Evolutionary conservation across 2,113 vertebrate species (phyloP).

Genomic region (Nyctereutes procyonoides): DNA sequence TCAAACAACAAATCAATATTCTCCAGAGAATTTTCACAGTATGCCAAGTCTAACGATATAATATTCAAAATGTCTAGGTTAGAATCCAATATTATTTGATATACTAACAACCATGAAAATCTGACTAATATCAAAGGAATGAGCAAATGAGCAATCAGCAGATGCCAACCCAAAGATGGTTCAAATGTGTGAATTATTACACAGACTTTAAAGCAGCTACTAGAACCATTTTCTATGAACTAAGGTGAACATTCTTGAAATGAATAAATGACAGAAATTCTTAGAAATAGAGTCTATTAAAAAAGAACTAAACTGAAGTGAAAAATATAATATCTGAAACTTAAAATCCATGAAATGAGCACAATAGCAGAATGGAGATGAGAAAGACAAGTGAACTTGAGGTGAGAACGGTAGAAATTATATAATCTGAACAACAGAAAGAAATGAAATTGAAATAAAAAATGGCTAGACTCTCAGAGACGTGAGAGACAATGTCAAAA

Average conservation of each 20-base stretch:
- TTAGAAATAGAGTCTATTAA: neutral
- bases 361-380: neutral
- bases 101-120: neutral
- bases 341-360: neutral
- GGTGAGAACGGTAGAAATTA: neutral
- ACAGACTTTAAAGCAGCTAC: neutral
- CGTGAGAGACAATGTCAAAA: neutral
- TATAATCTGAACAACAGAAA: neutral
- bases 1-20: neutral
- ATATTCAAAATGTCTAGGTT: neutral
- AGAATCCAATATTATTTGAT: neutral
- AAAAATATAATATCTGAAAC: neutral
- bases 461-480: neutral
- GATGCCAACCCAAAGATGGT: neutral
- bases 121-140: neutral
- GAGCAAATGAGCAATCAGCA: neutral
- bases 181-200: neutral
- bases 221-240: neutral
- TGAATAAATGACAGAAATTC: neutral
- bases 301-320: neutral
- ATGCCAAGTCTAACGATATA: neutral
- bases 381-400: neutral
- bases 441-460: neutral
- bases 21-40: neutral
- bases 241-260: neutral